Evolutionary conservation across 2,888 invertebrate genomes (phyloP), one percentile per base, ranked within the genome.

Genomic region (Synergus umbraculus): DNA sequence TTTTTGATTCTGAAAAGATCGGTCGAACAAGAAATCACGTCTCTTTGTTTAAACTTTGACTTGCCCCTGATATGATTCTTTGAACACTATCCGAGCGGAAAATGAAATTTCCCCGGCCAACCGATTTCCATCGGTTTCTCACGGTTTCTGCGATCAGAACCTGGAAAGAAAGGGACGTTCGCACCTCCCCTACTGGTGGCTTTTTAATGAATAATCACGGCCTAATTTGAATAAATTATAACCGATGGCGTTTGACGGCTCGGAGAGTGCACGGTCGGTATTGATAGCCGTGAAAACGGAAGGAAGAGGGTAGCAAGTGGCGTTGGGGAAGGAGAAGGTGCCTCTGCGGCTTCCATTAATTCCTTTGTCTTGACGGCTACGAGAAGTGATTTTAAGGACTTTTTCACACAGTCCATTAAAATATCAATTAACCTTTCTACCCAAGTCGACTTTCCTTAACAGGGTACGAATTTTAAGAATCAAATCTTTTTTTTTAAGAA

Each of bases 211-310:
- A 73, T 76, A 65, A 80, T 82, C 79, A 65, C 58, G 66, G 85
- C 87, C 88, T 92, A 90, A 92, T 92, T 92, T 91, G 88, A 91
- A 92, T 92, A 92, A 91, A 92, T 92, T 91, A 91, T 90, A 92
- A 91, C 90, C 90, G 87, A 91, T 89, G 91, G 91, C 89, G 89
- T 91, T 92, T 92, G 92, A 91, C 91, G 89, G 88, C 86, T 86
- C 86, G 85, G 78, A 82, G 83, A 88, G 89, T 89, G 85, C 85
- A 85, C 83, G 84, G 84, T 82, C 85, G 84, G 82, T 90, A 91
- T 90, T 89, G 90, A 90, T 89, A 90, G 87, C 87, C 88, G 83
- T 88, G 88, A 88, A 89, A 90, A 88, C 85, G 88, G 87, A 88
- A 88, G 83, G 86, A 86, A 84, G 85, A 81, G 78, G 86, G 54